Percentiles rank a stretch among this genome's conserved stretches.
These are phyloP conservation scores for Epicampocera succincta DNA, from an alignment of 2,888 invertebrate genomes.

Conservation along the genomic window DNA sequence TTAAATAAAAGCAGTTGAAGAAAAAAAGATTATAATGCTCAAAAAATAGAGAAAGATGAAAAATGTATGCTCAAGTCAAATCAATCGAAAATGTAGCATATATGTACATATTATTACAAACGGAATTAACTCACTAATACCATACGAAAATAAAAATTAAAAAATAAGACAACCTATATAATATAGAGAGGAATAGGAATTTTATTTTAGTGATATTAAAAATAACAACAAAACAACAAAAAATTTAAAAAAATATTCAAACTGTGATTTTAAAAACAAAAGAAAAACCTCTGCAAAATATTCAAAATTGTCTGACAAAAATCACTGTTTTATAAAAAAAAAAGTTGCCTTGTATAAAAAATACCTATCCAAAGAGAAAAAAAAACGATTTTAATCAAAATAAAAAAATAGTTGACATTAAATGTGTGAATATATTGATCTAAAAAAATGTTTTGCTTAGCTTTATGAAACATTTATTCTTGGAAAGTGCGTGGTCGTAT, in stretches of 20 bases:
- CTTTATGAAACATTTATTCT: slow-evolving; percentile 32
- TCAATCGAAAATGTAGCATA: slow-evolving; percentile 57
- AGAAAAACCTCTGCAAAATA: not conserved
- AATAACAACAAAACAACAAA: slow-evolving; percentile 30
- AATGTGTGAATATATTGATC: not conserved
- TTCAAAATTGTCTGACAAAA: slow-evolving; percentile 6
- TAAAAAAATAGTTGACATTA: slow-evolving; percentile 28
- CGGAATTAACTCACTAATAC: not conserved
- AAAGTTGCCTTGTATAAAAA: not conserved
- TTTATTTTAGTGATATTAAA: slow-evolving; percentile 37
- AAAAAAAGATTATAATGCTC: slow-evolving; percentile 28
- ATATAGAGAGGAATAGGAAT: not conserved
- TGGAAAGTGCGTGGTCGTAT: slow-evolving; percentile 44
- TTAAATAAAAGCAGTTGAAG: slow-evolving; percentile 42
- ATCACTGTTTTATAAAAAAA: not conserved
- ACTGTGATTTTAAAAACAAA: not conserved
- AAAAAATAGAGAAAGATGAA: slow-evolving; percentile 35
- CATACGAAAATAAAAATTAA: slow-evolving; percentile 17
- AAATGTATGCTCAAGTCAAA: slow-evolving; percentile 37
- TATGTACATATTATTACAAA: slow-evolving; percentile 41
- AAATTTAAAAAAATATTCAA: slow-evolving; percentile 25
- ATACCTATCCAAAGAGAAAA: not conserved
- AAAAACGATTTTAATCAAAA: not conserved
- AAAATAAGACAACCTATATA: slow-evolving; percentile 9
- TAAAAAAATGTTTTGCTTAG: slow-evolving; percentile 7